Evolutionary conservation across 2,113 vertebrate genomes (phyloP).

Genomic region (Brachyhypopomus occidentalis): DNA sequence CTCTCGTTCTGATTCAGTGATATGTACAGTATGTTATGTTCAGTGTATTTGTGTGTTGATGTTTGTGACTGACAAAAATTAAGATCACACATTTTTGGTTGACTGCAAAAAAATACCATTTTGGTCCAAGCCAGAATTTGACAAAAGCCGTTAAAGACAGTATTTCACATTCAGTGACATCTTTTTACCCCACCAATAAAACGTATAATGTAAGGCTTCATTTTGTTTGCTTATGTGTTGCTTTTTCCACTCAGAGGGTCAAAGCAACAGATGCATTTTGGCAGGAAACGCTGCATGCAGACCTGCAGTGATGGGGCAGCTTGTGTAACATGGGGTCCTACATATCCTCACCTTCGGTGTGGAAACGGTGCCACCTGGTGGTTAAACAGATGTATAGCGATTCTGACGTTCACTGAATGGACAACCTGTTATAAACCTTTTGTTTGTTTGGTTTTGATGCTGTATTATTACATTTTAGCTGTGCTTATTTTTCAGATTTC

Average conservation of each 20-base stretch:
- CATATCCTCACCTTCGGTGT: background rate
- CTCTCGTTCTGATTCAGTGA: background rate
- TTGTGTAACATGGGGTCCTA: background rate
- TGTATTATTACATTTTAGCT: background rate
- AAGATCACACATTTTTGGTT: background rate
- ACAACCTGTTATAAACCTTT: too few species aligned
- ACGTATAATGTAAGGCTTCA: too few species aligned
- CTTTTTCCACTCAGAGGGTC: background rate
- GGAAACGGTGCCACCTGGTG: conserved; percentile 12
- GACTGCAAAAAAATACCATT: background rate
- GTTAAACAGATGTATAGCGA: background rate
- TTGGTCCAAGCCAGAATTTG: background rate
- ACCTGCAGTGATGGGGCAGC: too few species aligned
- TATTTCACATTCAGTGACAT: background rate
- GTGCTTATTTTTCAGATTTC: background rate
- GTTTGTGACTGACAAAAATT: background rate
- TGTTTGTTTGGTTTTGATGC: background rate
- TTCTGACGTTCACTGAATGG: background rate
- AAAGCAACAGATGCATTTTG: background rate
- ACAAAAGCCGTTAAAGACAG: background rate
- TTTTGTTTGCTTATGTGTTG: background rate
- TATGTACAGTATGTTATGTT: conserved; percentile 30
- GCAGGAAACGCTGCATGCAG: too few species aligned
- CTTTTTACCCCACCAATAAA: background rate
- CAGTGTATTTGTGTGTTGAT: conserved; percentile 18